Evolutionary conservation across 2,797 vertebrate genomes (phyloP).

Genomic region (Microchirus variegatus): DNA sequence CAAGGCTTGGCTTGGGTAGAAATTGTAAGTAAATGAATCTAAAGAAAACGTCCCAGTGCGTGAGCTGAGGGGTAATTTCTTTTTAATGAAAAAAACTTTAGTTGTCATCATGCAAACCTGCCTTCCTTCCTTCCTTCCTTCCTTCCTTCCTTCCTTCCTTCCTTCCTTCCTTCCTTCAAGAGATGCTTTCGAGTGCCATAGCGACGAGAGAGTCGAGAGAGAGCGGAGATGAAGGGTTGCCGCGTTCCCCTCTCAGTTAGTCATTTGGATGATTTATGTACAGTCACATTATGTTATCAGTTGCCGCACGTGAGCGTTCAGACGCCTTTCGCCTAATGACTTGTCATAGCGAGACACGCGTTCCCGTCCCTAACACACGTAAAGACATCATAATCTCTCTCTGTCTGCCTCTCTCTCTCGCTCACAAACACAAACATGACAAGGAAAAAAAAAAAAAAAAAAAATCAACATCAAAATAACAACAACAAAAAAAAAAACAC

Average conservation of each 20-base stretch:
- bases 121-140: constrained; percentile 40
- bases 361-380: constrained; percentile 14
- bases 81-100: constrained; percentile 61
- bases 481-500: constrained; percentile 71
- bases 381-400: constrained; percentile 38
- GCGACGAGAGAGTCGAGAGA: constrained; percentile 23
- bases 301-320: constrained; percentile 48
- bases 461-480: constrained; percentile 58
- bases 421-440: constrained; percentile 42
- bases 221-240: constrained; percentile 29
- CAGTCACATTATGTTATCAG: constrained; percentile 40
- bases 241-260: constrained; percentile 28
- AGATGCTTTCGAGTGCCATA: constrained; percentile 44
- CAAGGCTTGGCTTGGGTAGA: constrained; percentile 24
- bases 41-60: constrained; percentile 48
- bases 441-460: constrained; percentile 14
- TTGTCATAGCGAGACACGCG: constrained; percentile 44
- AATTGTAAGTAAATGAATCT: constrained; percentile 61
- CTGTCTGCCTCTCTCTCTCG: constrained; percentile 13
- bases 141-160: too few species aligned
- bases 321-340: constrained; percentile 57
- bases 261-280: constrained; percentile 2
- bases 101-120: constrained; percentile 38
- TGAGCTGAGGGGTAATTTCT: constrained; percentile 60
- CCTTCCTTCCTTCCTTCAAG: constrained; percentile 43